Conservation (phyloP, 2,113 vertebrate genomes). For the Carlito syrichta region DNA sequence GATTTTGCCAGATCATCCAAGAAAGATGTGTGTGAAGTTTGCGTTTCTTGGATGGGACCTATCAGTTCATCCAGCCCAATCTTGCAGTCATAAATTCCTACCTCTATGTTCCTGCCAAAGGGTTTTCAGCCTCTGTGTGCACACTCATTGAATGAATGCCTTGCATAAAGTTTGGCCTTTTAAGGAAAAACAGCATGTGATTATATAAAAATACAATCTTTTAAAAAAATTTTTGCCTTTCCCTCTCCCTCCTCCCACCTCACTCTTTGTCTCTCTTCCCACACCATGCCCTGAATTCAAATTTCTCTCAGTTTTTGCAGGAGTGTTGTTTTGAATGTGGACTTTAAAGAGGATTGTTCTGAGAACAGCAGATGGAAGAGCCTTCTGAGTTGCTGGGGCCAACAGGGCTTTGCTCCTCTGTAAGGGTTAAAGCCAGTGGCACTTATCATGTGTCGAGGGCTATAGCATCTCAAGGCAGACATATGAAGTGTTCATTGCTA, state of each 20-base stretch:
- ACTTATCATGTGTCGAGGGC: neutral
- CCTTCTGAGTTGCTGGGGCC: neutral
- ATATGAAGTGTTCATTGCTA: neutral
- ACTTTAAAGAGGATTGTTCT: neutral
- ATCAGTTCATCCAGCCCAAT: neutral
- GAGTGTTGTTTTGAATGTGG: neutral
- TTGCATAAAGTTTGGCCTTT: constrained; percentile 40
- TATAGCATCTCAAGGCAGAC: neutral
- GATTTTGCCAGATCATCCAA: constrained; percentile 43
- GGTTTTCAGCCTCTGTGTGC: constrained; percentile 38
- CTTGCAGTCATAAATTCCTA: constrained; percentile 55
- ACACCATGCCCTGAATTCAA: neutral
- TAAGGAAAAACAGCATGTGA: neutral
- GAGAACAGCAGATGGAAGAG: neutral
- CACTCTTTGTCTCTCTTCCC: neutral
- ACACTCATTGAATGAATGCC: constrained; percentile 18
- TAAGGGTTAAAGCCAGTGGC: neutral
- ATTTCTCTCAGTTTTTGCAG: neutral
- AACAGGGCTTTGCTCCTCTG: neutral
- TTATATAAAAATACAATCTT: constrained; percentile 4
- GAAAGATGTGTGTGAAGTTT: neutral
- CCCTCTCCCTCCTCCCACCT: neutral
- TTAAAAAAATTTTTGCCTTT: constrained; percentile 2
- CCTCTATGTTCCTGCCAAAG: constrained; percentile 65
- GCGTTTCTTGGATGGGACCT: constrained; percentile 27